A percentile compares a stretch with the other conserved stretches of the same genome.
Evolutionary conservation across 2,113 vertebrate genomes (phyloP).

Genomic region (Indicator indicator): DNA sequence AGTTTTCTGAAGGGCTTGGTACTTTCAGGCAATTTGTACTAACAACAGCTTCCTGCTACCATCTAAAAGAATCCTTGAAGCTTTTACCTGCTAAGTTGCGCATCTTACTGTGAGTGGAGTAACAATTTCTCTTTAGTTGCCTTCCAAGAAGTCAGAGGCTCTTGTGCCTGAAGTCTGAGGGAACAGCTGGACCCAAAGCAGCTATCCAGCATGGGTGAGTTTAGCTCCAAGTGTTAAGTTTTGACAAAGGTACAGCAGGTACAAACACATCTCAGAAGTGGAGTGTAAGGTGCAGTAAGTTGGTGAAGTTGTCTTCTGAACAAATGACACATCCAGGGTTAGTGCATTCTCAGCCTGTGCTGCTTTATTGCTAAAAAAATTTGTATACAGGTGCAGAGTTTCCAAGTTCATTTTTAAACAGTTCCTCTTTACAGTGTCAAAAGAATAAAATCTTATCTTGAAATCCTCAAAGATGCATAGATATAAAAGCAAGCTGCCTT

Average conservation of each 20-base stretch:
- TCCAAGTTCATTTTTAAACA: slow-evolving; percentile 76
- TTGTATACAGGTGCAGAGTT: slow-evolving; percentile 81
- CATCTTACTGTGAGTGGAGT: background rate
- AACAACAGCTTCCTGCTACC: background rate
- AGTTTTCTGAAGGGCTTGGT: background rate
- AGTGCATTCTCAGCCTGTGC: slow-evolving; percentile 82
- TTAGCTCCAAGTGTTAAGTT: background rate
- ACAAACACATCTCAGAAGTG: background rate
- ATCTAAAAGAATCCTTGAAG: background rate
- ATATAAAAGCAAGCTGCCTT: slow-evolving; percentile 82
- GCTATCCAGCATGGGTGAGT: background rate
- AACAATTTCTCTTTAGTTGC: background rate
- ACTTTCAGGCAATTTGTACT: background rate
- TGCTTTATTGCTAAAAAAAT: slow-evolving; percentile 83
- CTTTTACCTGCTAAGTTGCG: background rate
- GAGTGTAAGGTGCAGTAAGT: background rate
- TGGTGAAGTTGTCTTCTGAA: background rate
- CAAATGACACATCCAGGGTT: slow-evolving; percentile 52
- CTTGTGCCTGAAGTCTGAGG: background rate
- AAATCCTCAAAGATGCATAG: slow-evolving; percentile 81
- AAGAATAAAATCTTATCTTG: slow-evolving; percentile 75
- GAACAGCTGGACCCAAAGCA: background rate
- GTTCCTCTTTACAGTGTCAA: slow-evolving; percentile 77
- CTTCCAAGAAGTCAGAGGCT: background rate
- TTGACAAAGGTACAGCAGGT: background rate